A percentile compares a stretch with the other conserved stretches of the same genome.
Conservation (phyloP, 2,888 invertebrate genomes). For the Dynastes maya region DNA sequence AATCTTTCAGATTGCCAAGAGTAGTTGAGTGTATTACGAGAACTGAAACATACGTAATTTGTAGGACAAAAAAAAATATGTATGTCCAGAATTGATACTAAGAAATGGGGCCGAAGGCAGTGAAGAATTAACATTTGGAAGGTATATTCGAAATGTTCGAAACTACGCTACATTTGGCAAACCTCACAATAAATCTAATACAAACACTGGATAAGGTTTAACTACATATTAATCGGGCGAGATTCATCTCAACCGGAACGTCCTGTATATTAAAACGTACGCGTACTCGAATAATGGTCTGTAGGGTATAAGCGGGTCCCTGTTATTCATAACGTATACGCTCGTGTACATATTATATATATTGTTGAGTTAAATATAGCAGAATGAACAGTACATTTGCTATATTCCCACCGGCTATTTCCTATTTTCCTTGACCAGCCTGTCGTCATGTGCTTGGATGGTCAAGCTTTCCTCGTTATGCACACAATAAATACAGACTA, state of each 20-base stretch:
- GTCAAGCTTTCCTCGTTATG: constrained; percentile 64
- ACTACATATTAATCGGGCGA: not conserved
- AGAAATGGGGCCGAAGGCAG: too few species aligned
- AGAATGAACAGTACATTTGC: constrained; percentile 60
- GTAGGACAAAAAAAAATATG: too few species aligned
- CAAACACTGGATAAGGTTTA: not conserved
- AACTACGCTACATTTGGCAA: not conserved
- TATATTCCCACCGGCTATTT: constrained; percentile 64
- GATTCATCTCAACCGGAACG: constrained; percentile 23
- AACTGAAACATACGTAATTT: too few species aligned
- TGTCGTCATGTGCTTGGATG: constrained; percentile 65
- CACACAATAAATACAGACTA: constrained; percentile 69
- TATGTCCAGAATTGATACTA: too few species aligned
- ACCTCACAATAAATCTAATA: not conserved
- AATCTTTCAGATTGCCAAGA: too few species aligned
- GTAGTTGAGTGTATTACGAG: too few species aligned
- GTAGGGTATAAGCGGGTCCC: constrained; percentile 39
- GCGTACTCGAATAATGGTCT: constrained; percentile 34
- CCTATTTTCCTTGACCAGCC: constrained; percentile 64
- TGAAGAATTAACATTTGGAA: not conserved
- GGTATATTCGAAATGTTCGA: not conserved
- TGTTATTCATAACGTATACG: constrained; percentile 42
- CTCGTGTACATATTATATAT: constrained; percentile 36
- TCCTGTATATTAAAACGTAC: constrained; percentile 37
- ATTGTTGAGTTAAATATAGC: constrained; percentile 52